A percentile compares a stretch with the other conserved stretches of the same genome.
These are phyloP conservation scores for Mesorhabditis spiculigera DNA, from an alignment of 2,888 invertebrate species.

Conservation along the genomic window DNA sequence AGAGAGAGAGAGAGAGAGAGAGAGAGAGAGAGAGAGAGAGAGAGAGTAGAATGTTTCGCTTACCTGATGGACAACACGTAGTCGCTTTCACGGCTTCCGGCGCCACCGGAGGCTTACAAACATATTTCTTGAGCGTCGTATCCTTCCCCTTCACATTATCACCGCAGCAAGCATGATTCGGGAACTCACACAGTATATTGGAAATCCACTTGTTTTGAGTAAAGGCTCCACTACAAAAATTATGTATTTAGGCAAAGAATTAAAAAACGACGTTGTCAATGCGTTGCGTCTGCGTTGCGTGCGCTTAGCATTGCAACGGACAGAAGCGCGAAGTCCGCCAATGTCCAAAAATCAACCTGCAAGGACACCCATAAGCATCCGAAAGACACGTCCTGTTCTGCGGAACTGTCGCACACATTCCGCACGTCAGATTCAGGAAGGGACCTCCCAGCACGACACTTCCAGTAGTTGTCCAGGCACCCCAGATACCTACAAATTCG, in stretches of 20 bases:
- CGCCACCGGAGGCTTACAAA: not conserved
- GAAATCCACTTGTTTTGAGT: not conserved
- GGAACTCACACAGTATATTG: not conserved
- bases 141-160: not conserved
- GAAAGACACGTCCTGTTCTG: not conserved
- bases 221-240: not conserved
- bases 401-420: not conserved
- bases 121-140: not conserved
- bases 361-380: not conserved
- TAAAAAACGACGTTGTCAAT: too few relatives aligned
- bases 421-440: not conserved
- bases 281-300: too few relatives aligned
- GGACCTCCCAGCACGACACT: not conserved
- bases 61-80: not conserved
- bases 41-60: not conserved
- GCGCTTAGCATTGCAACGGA: too few relatives aligned
- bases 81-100: not conserved
- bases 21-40: too few relatives aligned
- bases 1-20: too few relatives aligned
- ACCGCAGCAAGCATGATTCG: not conserved
- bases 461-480: not conserved
- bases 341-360: too few relatives aligned
- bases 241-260: too few relatives aligned
- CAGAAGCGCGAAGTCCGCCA: too few relatives aligned
- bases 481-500: not conserved